A percentile compares a stretch with the other conserved stretches of the same genome.
These are phyloP conservation scores for Lophius piscatorius DNA, from an alignment of 2,113 vertebrate species.

Conservation along the genomic window DNA sequence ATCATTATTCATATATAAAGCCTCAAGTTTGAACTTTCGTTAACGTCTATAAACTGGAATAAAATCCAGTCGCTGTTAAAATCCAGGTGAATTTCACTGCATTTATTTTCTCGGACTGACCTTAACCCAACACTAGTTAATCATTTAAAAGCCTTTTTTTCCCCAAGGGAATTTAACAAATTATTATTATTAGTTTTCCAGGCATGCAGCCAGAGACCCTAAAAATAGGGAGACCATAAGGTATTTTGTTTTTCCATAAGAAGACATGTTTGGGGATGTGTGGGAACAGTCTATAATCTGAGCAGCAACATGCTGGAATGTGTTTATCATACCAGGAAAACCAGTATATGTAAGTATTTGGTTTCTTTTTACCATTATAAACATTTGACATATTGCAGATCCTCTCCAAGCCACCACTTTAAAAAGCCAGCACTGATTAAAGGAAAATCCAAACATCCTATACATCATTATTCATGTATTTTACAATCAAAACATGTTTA, in stretches of 20 bases:
- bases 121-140: slow-evolving; percentile 9
- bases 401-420: background rate
- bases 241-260: slow-evolving; percentile 66
- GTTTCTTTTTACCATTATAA: slow-evolving; percentile 1
- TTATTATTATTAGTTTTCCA: slow-evolving; percentile 69
- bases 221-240: slow-evolving; percentile 54
- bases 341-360: slow-evolving; percentile 11
- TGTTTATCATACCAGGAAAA: slow-evolving; percentile 22
- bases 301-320: slow-evolving; percentile 27
- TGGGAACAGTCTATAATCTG: slow-evolving; percentile 57
- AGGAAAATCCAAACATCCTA: background rate
- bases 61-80: slow-evolving; percentile 17
- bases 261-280: slow-evolving; percentile 49
- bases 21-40: slow-evolving; percentile 15
- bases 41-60: background rate
- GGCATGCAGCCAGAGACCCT: slow-evolving; percentile 65
- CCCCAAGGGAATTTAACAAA: slow-evolving; percentile 58
- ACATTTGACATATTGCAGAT: slow-evolving; percentile 3
- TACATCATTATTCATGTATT: too few species aligned
- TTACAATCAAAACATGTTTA: background rate
- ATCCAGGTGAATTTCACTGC: slow-evolving; percentile 43
- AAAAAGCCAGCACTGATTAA: background rate
- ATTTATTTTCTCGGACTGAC: slow-evolving; percentile 12
- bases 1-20: background rate
- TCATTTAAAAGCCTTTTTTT: slow-evolving; percentile 66